Base-by-base conservation (phyloP, 2,113 vertebrate species). In the Azemiops feae region DNA sequence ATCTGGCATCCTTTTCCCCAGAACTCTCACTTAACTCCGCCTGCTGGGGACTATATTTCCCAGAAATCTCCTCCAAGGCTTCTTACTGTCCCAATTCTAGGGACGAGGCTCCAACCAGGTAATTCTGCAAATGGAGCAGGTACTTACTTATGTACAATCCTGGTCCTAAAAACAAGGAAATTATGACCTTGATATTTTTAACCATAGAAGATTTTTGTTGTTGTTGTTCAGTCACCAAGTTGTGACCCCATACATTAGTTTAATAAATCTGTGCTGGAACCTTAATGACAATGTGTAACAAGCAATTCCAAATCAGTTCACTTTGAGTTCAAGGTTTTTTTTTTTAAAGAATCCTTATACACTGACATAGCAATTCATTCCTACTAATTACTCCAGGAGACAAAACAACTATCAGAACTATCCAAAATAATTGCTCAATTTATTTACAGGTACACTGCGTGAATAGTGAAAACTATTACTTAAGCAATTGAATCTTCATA, bases 221-320 rank as follows among this genome's bases (percentile, higher is more conserved):
- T 30, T n/a, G 27, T 69, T 69, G 30, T 69, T 69, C 30, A 69
- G 64, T 69, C 2, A 11, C 64, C 30, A 34, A 34, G 16, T 69
- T 69, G 64, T n/a, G 64, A 69, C 14, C 30, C 30, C 30, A 89
- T 10, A 39, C 6, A 53, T 4, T 88, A 92, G 5, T 95, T 95
- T 91, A 94, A 45, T 34, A 74, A 92, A 88, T 91, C 25, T n/a
- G 57, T 43, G 4, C 81, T 92, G 30, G 5, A 90, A 23, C 14
- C 91, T 86, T 87, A 93, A 20, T 90, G 86, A 86, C 91, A 90
- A 89, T 18, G 57, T 95, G 39, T 91, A 93, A 43, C 30, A 94
- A 89, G 58, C 60, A 91, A 87, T 9, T 23, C 18, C 89, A 90
- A 92, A 92, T n/a, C 85, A 92, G 3, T 27, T 74, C 14, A 30